Evolutionary conservation across 2,113 vertebrate genomes (phyloP).

Genomic region (Tetrao urogallus): DNA sequence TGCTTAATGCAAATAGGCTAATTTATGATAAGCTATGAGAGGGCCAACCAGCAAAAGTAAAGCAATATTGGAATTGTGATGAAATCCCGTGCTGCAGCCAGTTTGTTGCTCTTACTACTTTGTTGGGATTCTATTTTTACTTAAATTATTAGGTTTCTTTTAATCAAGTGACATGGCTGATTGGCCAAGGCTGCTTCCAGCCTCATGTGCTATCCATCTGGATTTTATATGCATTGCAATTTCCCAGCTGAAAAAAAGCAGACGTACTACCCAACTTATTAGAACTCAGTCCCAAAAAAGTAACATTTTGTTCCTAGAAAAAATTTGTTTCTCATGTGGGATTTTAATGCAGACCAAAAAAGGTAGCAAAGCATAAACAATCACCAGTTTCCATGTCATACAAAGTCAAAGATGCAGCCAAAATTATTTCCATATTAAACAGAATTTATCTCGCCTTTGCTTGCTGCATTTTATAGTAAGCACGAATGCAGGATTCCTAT

Average conservation of each 20-base stretch:
- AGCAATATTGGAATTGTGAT: background rate
- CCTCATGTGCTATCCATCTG: constrained; percentile 47
- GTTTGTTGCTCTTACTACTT: background rate
- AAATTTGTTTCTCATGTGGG: constrained; percentile 40
- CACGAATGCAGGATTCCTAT: background rate
- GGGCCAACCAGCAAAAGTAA: background rate
- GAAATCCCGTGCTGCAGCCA: background rate
- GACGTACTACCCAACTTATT: background rate
- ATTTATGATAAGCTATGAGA: background rate
- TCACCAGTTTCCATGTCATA: constrained; percentile 13
- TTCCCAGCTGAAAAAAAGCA: constrained; percentile 41
- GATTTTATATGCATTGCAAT: background rate
- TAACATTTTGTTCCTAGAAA: constrained; percentile 59
- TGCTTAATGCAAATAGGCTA: background rate
- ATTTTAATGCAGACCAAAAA: constrained; percentile 42
- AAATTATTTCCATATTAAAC: constrained; percentile 13
- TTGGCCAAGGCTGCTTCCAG: background rate
- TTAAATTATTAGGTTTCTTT: constrained; percentile 17
- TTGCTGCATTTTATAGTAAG: background rate
- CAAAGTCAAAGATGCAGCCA: background rate
- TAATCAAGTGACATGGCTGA: background rate
- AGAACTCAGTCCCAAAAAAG: constrained; percentile 21
- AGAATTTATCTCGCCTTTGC: background rate
- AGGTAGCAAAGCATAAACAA: constrained; percentile 36
- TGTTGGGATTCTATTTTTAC: background rate